These are phyloP conservation scores for Eurytoma adleriae DNA, from an alignment of 2,888 invertebrate species.

Conservation along the genomic window DNA sequence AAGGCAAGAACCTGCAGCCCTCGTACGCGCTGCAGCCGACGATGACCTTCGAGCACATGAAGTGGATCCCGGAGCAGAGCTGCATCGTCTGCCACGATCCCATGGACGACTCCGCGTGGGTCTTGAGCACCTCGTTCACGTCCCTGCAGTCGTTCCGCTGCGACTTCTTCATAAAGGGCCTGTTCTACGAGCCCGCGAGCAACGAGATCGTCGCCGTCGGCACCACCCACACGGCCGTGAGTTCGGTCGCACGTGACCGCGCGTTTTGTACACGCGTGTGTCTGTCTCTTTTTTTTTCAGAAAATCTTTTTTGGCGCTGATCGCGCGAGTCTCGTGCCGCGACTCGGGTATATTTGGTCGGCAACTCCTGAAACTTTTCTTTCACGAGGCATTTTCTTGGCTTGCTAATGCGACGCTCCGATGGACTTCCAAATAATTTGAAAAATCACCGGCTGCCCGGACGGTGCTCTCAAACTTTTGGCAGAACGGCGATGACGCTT, in stretches of 20 bases:
- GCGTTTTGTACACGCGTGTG: no score
- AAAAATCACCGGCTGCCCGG: no score
- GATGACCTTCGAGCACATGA: conserved; percentile 61
- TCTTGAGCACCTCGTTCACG: conserved; percentile 55
- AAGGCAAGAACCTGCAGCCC: conserved; percentile 62
- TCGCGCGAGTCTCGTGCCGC: no score
- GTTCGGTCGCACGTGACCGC: conserved; percentile 5
- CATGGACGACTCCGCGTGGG: conserved; percentile 61
- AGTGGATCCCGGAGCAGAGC: conserved; percentile 57
- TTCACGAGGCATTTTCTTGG: no score
- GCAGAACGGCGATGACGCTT: no score
- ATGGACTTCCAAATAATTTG: no score
- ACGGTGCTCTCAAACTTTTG: no score
- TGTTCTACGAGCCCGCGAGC: conserved; percentile 57
- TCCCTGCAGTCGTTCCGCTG: conserved; percentile 53
- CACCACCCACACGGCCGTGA: conserved; percentile 57
- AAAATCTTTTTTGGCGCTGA: no score
- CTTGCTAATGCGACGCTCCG: no score
- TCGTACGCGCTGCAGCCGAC: conserved; percentile 55
- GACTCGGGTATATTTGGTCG: no score
- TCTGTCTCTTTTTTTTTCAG: no score
- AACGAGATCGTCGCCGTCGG: conserved; percentile 62
- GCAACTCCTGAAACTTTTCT: no score
- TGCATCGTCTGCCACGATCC: conserved; percentile 16
- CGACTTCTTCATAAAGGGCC: conserved; percentile 59